phyloP scores from a whole-genome alignment of 2,797 vertebrate genomes.

The Parauchenoglanis punctatus region DNA sequence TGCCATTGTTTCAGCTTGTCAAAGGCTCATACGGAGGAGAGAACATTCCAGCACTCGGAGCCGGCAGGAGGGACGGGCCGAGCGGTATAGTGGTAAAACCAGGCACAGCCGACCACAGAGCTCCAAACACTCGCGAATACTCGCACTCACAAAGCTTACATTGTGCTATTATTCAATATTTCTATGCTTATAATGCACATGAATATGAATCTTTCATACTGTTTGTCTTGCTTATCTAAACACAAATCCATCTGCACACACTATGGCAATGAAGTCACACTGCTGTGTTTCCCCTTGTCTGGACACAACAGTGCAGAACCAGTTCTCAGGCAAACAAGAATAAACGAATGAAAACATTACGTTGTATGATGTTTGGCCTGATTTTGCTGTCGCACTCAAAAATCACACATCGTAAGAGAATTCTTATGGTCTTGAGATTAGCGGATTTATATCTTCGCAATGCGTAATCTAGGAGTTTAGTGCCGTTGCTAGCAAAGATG shows the following conservation, averaged over 20 bases:
- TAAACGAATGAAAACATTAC: neutral
- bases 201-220: constrained; percentile 15
- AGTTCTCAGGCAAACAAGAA: neutral
- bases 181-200: neutral
- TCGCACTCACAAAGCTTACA: neutral
- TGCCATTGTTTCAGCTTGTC: constrained; percentile 48
- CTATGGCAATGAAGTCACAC: neutral
- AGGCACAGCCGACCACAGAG: neutral
- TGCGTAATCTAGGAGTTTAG: neutral
- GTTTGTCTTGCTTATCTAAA: neutral
- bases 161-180: constrained; percentile 25
- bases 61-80: constrained; percentile 13
- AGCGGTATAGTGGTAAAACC: constrained; percentile 15
- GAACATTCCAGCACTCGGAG: constrained; percentile 34
- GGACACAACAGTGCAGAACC: neutral
- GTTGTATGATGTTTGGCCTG: neutral
- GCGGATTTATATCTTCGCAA: neutral
- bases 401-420: neutral
- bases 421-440: neutral
- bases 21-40: constrained; percentile 27
- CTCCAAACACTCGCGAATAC: neutral
- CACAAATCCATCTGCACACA: neutral
- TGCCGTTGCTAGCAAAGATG: neutral
- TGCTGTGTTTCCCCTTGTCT: no score
- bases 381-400: neutral